These are phyloP conservation scores for Holothuria glaberrima DNA, from an alignment of 35 echinoderm and acorn worm genomes.

Conservation along the genomic window DNA sequence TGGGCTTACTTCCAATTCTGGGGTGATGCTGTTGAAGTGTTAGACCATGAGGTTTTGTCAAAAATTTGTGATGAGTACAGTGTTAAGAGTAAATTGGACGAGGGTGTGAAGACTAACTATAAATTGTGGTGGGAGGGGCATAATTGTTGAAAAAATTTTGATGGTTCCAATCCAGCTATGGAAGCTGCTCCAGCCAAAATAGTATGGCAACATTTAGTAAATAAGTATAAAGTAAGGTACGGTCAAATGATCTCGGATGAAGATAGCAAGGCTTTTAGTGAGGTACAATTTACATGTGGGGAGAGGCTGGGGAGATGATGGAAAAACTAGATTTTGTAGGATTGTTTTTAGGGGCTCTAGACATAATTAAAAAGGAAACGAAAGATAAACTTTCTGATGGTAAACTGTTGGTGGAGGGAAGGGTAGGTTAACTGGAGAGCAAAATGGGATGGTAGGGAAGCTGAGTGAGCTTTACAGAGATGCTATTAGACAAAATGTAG, in stretches of 20 bases:
- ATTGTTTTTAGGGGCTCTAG: slow-evolving; percentile 29
- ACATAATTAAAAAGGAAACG: slow-evolving; percentile 38
- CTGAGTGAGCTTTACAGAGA: slow-evolving; percentile 53
- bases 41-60: slow-evolving; percentile 55
- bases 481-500: slow-evolving; percentile 59
- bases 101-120: not conserved
- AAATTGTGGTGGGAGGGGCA: slow-evolving; percentile 11
- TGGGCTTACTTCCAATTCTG: slow-evolving; percentile 61
- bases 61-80: slow-evolving; percentile 65
- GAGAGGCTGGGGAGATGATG: not conserved
- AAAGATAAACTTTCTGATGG: slow-evolving; percentile 38
- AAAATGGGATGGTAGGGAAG: slow-evolving; percentile 21
- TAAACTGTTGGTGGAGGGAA: slow-evolving; percentile 36
- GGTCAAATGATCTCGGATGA: slow-evolving; percentile 50
- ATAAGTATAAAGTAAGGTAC: slow-evolving; percentile 23
- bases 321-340: slow-evolving; percentile 57
- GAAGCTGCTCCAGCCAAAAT: slow-evolving; percentile 50
- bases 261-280: slow-evolving; percentile 43
- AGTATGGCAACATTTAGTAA: not conserved
- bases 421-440: slow-evolving; percentile 45
- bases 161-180: slow-evolving; percentile 32
- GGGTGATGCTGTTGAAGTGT: slow-evolving; percentile 58
- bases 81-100: not conserved
- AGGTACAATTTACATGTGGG: slow-evolving; percentile 32
- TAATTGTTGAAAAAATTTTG: slow-evolving; percentile 20